phyloP scores from a whole-genome alignment of 2,797 vertebrate genomes.

The Eulemur albifrons region DNA sequence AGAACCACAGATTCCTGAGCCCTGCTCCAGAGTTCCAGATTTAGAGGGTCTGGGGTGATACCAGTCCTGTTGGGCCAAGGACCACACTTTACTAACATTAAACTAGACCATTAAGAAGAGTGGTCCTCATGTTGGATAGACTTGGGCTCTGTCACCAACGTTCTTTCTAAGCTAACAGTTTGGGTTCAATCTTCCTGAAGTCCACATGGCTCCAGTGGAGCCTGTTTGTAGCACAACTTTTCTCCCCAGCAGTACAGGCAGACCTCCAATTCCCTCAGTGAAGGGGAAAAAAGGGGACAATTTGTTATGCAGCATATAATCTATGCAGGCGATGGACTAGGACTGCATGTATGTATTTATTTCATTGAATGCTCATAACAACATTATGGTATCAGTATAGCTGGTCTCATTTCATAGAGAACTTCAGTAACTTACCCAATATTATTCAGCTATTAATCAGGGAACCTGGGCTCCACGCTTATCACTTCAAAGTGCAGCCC shows the following conservation, averaged over 20 bases:
- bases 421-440: neutral
- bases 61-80: neutral
- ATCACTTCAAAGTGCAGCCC: neutral
- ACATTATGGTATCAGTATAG: neutral
- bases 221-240: neutral
- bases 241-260: neutral
- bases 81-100: neutral
- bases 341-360: neutral
- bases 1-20: neutral
- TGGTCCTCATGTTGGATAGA: neutral
- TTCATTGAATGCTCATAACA: neutral
- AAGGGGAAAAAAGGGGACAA: neutral
- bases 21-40: accelerated
- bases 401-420: neutral
- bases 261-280: neutral
- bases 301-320: neutral
- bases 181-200: neutral
- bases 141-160: neutral
- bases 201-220: neutral
- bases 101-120: neutral
- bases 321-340: neutral
- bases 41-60: neutral
- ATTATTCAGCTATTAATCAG: neutral
- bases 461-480: neutral
- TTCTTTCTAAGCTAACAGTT: neutral